These are phyloP conservation scores for Drepanosiphum platanoidis DNA, from an alignment of 2,888 invertebrate species.

Conservation along the genomic window DNA sequence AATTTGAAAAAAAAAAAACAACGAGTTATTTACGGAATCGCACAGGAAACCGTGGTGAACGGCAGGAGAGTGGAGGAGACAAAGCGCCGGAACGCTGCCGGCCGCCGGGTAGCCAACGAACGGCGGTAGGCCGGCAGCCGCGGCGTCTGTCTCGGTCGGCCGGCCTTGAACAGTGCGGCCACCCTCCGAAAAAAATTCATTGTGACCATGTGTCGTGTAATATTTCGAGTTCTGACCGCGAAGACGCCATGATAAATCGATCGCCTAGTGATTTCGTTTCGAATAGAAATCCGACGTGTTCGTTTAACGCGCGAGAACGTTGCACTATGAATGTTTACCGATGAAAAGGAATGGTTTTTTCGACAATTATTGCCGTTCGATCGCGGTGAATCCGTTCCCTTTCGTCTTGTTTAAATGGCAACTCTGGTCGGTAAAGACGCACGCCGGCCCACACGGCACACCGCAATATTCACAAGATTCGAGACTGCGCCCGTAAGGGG, in stretches of 20 bases:
- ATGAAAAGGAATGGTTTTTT: neutral
- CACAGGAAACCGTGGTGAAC: neutral
- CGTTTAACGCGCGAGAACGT: neutral
- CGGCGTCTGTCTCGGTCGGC: constrained; percentile 25
- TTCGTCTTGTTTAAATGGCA: neutral
- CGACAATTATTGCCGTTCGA: neutral
- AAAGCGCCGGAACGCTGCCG: neutral
- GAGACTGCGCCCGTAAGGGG: too few species aligned
- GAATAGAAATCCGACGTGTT: neutral
- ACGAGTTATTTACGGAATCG: neutral
- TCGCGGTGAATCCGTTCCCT: neutral
- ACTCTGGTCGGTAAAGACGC: neutral
- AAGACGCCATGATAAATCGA: neutral
- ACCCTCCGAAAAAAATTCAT: neutral
- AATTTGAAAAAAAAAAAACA: neutral
- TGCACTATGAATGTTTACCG: neutral
- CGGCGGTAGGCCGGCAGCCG: too few species aligned
- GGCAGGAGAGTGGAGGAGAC: neutral
- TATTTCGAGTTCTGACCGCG: too few species aligned
- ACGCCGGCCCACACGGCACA: neutral
- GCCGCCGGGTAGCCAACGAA: neutral
- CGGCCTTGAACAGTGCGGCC: constrained; percentile 14
- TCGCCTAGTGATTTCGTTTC: too few species aligned
- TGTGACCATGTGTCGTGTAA: neutral
- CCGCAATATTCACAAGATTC: too few species aligned